Percentiles rank a stretch among this genome's conserved stretches.
Conservation (phyloP, 2,113 vertebrate genomes). For the Orthonyx spaldingii region DNA sequence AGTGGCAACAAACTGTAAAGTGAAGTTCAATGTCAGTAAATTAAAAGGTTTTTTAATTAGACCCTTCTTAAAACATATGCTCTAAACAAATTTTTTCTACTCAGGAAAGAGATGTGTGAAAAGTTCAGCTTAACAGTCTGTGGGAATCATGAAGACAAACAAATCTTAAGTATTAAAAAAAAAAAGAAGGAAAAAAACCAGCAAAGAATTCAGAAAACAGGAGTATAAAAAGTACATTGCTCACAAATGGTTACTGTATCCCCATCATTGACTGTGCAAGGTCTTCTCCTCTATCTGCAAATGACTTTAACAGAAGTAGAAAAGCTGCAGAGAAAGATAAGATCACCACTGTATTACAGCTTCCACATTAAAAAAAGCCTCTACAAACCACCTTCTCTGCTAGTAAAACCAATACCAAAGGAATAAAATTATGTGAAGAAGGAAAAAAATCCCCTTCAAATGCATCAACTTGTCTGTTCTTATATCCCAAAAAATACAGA, state of each 20-base stretch:
- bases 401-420: not conserved
- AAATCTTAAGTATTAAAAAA: not conserved
- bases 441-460: not conserved
- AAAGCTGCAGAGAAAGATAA: not conserved
- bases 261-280: not conserved
- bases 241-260: not conserved
- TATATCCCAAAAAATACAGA: not conserved
- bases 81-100: not conserved
- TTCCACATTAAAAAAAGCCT: not conserved
- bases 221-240: not conserved
- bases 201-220: not conserved
- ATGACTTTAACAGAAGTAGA: not conserved
- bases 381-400: not conserved
- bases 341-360: not conserved
- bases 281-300: not conserved
- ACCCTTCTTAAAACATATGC: not conserved
- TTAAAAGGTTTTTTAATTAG: not conserved
- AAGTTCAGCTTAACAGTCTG: not conserved
- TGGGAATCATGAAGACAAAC: not conserved
- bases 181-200: not conserved
- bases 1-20: not conserved
- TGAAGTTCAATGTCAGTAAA: not conserved
- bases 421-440: not conserved
- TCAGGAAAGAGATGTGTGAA: not conserved
- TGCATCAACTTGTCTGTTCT: not conserved